phyloP scores from a whole-genome alignment of 1,140 invertebrate species.

The Batillaria attramentaria region DNA sequence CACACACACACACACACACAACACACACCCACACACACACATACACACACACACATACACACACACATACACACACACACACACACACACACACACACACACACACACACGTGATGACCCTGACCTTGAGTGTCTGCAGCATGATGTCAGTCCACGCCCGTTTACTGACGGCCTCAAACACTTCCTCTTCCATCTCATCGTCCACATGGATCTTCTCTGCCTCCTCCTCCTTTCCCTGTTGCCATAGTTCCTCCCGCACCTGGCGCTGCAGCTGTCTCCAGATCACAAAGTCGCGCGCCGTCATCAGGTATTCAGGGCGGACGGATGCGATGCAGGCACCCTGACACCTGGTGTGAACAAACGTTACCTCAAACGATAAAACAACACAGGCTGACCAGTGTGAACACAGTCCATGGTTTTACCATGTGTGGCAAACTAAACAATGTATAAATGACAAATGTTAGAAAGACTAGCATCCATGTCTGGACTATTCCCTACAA shows the following conservation, averaged over 20 bases:
- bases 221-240: conserved; percentile 40
- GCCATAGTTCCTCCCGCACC: conserved; percentile 51
- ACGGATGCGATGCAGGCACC: conserved; percentile 69
- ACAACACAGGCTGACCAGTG: too few relatives aligned
- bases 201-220: conserved; percentile 37
- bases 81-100: too few relatives aligned
- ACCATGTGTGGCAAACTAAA: too few relatives aligned
- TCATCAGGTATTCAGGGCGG: conserved; percentile 71
- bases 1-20: background rate
- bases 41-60: background rate
- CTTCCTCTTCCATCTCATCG: conserved; percentile 62
- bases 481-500: too few relatives aligned
- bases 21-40: background rate
- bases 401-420: too few relatives aligned
- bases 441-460: too few relatives aligned
- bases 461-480: too few relatives aligned
- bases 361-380: too few relatives aligned
- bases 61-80: too few relatives aligned
- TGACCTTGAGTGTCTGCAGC: conserved; percentile 70
- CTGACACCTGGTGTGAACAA: conserved; percentile 62
- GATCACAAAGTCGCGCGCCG: conserved; percentile 63
- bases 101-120: background rate
- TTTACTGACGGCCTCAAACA: conserved; percentile 71
- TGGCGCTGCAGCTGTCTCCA: conserved; percentile 66
- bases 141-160: conserved; percentile 70